Base-by-base conservation (phyloP, 2,797 vertebrate genomes). In the Sarcoramphus papa region DNA sequence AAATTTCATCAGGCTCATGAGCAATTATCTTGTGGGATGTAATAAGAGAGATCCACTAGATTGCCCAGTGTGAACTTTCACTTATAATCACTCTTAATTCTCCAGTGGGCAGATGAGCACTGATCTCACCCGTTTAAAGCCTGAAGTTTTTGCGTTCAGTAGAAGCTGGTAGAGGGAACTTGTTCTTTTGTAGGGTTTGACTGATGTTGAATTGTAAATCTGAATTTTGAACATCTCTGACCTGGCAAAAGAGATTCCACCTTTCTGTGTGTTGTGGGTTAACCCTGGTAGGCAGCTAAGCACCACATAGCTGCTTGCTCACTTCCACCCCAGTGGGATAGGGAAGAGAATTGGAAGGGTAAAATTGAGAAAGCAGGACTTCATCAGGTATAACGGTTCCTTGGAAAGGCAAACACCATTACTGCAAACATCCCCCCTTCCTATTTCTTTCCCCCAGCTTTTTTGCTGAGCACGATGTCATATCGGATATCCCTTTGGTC, bases 21-120 rank as follows among this genome's bases (percentile, higher is more conserved):
- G 92, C 94, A 97, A 95, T 97, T 96, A 94, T 95, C 91, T 92
- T 57, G 24, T 76, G 92, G 86, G 92, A 68, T 93, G 90, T 68
- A 95, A 82, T 76, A 79, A 67, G 83, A 90, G 81, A 81, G 28
- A 78, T 33, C 68, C 68, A 83, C 57, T 64, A 77, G 81, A 72
- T 92, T 92, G 88, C 93, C 72, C 94, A 78, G 57, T 83, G 78
- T 95, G 94, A 93, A 92, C 90, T 94, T 95, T 60, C 64, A 47
- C 77, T 95, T 83, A 62, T 27, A 87, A 83, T 95, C 91, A 54
- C 33, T 93, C 78, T 41, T 51, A 85, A 90, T 94, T 97, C 78
- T 88, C 79, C 88, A 73, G 41, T 83, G 89, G 85, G 67, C 86
- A 85, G 67, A 76, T 16, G 20, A 70, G 37, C 72, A 10, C 64